Base-by-base conservation (phyloP, 2,888 invertebrate genomes). In the Eilema griseolum region DNA sequence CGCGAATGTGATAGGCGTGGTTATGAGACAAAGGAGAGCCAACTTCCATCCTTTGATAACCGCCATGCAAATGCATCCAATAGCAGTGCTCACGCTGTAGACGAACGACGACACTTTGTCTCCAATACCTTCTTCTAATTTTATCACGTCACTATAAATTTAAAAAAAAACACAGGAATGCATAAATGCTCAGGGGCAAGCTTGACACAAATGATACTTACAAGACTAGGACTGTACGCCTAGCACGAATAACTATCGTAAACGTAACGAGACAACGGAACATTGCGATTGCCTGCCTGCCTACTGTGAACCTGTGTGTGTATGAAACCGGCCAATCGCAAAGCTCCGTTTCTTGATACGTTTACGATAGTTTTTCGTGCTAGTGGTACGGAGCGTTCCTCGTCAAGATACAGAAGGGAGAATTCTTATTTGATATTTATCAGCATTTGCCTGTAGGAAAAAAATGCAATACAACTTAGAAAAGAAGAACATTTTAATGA, bases 111-210 rank as follows among this genome's bases (percentile, higher is more conserved):
- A 96, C 56, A 98, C 95, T 88, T 98, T 98, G 85, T 98, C 98
- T 0, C 97, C 98, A 33, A 98, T 96, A 2, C 98, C 98, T 80
- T 97, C 97, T 89, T 98, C 97, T 77, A 98, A 93, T 89, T 97
- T 97, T 20, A 96, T 94, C 5, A 97, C 91, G 89, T 97, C 97
- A 82, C 97, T 97, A 84, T 26, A 83, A 85, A 10, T n/a, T n/a
- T n/a, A n/a, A 24, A 52, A 69, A 23, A 37, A 11, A 8, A 41
- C 1, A 41, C 14, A 41, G 7, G 3, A 0, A 10, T 12, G 1
- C 10, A 10, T 8, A 10, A 52, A 10, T 52, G 2, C 8, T n/a
- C 52, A 52, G 52, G 1, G n/a, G 5, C 46, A 20, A 33, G 31
- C 31, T 8, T 33, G 31, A 33, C 31, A 33, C 8, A 33, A 20